phyloP scores from a whole-genome alignment of 1,140 invertebrate species.

The Trichogramma pretiosum region DNA sequence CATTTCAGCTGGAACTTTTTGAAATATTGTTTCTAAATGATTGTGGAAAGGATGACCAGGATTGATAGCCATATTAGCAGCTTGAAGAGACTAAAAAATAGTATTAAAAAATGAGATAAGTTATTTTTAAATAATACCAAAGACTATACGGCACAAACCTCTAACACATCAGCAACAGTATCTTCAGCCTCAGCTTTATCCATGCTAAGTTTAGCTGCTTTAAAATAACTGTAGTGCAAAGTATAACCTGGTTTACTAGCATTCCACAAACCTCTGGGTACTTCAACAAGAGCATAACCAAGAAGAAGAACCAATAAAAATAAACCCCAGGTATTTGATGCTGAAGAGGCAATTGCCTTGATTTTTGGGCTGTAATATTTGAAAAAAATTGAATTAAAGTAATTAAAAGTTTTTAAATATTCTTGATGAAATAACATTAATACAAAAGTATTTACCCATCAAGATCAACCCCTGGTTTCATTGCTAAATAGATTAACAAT shows the following conservation, averaged over 20 bases:
- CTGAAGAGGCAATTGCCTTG: slow-evolving; percentile 95
- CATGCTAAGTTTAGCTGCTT: slow-evolving; percentile 91
- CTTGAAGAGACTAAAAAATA: slow-evolving; percentile 57
- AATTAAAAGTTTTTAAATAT: not conserved
- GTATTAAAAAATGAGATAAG: slow-evolving; percentile 1
- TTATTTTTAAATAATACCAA: not conserved
- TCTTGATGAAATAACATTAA: not conserved
- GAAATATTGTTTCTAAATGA: slow-evolving; percentile 78
- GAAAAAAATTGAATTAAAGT: not conserved
- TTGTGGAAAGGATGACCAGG: slow-evolving; percentile 59
- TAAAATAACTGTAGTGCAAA: slow-evolving; percentile 88
- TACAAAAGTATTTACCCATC: slow-evolving; percentile 59
- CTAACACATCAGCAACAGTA: slow-evolving; percentile 86
- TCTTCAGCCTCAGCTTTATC: slow-evolving; percentile 97
- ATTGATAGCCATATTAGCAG: slow-evolving; percentile 57
- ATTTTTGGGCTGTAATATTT: slow-evolving; percentile 61
- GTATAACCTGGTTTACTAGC: slow-evolving; percentile 70
- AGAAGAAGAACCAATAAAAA: slow-evolving; percentile 89
- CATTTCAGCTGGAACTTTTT: slow-evolving; percentile 73
- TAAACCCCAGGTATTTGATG: slow-evolving; percentile 98
- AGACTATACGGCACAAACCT: slow-evolving; percentile 50
- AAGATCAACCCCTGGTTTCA: slow-evolving; percentile 79
- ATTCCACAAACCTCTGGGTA: slow-evolving; percentile 84
- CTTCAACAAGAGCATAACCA: slow-evolving; percentile 94
- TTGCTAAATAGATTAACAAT: slow-evolving; percentile 88